Evolutionary conservation across 2,888 invertebrate genomes (phyloP).

Genomic region (Schizaphis graminum): DNA sequence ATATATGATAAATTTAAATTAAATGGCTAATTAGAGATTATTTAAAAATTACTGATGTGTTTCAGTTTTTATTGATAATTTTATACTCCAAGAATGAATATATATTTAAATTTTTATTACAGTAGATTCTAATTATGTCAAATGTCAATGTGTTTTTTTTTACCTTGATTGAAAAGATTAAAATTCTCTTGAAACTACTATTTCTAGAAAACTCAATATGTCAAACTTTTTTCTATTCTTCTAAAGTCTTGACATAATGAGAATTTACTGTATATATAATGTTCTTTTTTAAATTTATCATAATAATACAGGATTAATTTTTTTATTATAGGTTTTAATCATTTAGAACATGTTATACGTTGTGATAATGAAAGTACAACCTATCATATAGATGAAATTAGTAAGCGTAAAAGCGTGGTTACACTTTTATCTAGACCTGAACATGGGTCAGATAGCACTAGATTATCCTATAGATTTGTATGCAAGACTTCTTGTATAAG

Average conservation of each 20-base stretch:
- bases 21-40: background rate
- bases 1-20: background rate
- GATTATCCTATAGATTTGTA: slow-evolving; percentile 76
- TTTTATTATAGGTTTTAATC: slow-evolving; percentile 28
- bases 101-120: background rate
- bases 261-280: background rate
- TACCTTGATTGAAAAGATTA: too few relatives aligned
- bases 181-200: too few relatives aligned
- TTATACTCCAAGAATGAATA: background rate
- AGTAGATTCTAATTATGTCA: background rate
- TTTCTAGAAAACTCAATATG: too few relatives aligned
- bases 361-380: slow-evolving; percentile 66
- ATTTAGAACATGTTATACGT: slow-evolving; percentile 66
- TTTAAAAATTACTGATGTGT: background rate
- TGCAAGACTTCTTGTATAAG: slow-evolving; percentile 85
- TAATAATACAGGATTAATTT: background rate
- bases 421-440: slow-evolving; percentile 65
- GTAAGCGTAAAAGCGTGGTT: slow-evolving; percentile 66
- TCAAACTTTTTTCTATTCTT: too few relatives aligned
- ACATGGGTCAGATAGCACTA: slow-evolving; percentile 65
- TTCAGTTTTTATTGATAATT: background rate
- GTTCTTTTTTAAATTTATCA: background rate
- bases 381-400: slow-evolving; percentile 65
- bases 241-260: too few relatives aligned
- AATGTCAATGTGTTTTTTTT: background rate